Evolutionary conservation across 2,888 invertebrate genomes (phyloP).

Genomic region (Noctuana brunneofusca): DNA sequence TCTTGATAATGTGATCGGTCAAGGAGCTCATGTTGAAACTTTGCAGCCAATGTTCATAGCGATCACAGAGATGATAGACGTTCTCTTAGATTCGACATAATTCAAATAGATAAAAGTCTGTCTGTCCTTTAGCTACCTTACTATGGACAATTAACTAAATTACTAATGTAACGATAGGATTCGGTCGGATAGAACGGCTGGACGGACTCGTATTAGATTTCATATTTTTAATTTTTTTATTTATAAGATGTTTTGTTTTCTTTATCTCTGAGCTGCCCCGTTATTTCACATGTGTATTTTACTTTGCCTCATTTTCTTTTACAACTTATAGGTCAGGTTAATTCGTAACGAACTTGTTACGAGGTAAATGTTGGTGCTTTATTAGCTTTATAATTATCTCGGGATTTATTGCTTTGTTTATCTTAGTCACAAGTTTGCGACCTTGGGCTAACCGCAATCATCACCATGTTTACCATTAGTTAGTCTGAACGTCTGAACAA

Average conservation of each 20-base stretch:
- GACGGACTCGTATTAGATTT: too few relatives aligned
- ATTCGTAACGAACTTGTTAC: not conserved
- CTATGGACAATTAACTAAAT: too few relatives aligned
- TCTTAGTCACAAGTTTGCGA: conserved; percentile 45
- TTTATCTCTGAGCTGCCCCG: too few relatives aligned
- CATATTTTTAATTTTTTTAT: too few relatives aligned
- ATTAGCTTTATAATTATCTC: too few relatives aligned
- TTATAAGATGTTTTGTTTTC: too few relatives aligned
- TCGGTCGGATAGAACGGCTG: too few relatives aligned
- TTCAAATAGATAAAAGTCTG: too few relatives aligned
- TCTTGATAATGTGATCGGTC: conserved; percentile 48
- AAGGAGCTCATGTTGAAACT: conserved; percentile 50
- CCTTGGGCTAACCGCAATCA: conserved; percentile 53
- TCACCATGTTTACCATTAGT: conserved; percentile 44
- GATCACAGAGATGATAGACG: conserved; percentile 12
- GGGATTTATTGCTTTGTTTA: conserved; percentile 31
- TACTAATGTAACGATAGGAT: too few relatives aligned
- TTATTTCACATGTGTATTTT: not conserved
- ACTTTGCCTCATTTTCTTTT: not conserved
- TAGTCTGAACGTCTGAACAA: conserved; percentile 41
- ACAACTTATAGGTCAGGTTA: not conserved
- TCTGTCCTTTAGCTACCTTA: too few relatives aligned
- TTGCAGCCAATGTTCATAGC: conserved; percentile 18
- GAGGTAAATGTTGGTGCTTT: not conserved
- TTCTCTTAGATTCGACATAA: conserved; percentile 20